These are phyloP conservation scores for Danio kyathit DNA, from an alignment of 2,797 vertebrate species.

Conservation along the genomic window DNA sequence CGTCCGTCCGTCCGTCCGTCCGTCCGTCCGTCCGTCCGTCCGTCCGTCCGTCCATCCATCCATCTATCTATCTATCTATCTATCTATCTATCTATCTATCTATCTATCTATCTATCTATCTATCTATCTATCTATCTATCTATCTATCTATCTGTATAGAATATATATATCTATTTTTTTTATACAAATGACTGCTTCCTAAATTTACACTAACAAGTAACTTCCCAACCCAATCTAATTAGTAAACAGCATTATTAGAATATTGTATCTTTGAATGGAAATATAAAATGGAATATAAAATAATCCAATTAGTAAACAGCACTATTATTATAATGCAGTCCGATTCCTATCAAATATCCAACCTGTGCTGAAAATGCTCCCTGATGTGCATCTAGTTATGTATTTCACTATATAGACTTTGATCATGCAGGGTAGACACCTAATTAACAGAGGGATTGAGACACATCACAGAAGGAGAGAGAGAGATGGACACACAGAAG, in stretches of 20 bases:
- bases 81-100: too few species aligned
- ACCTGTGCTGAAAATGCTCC: slow-evolving; percentile 57
- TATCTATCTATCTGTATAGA: too few species aligned
- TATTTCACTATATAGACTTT: slow-evolving; percentile 59
- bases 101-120: too few species aligned
- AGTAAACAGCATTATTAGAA: background rate
- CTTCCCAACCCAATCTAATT: slow-evolving; percentile 45
- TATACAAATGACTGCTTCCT: too few species aligned
- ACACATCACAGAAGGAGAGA: slow-evolving; percentile 29
- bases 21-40: too few species aligned
- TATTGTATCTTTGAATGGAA: too few species aligned
- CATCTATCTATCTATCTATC: too few species aligned
- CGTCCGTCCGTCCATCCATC: too few species aligned
- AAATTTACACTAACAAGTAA: background rate
- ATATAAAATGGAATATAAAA: too few species aligned
- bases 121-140: too few species aligned
- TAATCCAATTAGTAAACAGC: slow-evolving; percentile 44
- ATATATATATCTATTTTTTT: too few species aligned
- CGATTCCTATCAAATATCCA: slow-evolving; percentile 62
- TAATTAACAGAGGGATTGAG: slow-evolving; percentile 56
- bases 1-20: too few species aligned
- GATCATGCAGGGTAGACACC: slow-evolving; percentile 58
- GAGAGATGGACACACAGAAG: slow-evolving; percentile 63
- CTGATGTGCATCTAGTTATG: slow-evolving; percentile 57
- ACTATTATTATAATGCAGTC: slow-evolving; percentile 71